Evolutionary conservation across 2,888 invertebrate species (phyloP).

Genomic region (Drosophila mulleri): DNA sequence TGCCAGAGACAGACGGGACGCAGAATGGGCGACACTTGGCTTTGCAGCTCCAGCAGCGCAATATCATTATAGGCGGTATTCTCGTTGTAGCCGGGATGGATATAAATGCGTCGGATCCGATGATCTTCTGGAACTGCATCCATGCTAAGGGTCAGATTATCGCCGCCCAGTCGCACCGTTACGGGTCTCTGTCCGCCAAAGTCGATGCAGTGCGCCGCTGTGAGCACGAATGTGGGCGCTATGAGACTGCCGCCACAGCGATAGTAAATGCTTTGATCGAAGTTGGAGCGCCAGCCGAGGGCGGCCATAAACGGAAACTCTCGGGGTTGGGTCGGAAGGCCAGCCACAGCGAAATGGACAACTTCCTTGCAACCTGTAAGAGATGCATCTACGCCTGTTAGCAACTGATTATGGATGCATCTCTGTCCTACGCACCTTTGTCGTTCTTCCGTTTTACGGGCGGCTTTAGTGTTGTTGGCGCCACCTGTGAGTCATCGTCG

Average conservation of each 20-base stretch:
- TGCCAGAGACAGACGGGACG: constrained; percentile 86
- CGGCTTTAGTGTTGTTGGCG: too few species aligned
- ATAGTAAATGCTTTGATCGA: constrained; percentile 53
- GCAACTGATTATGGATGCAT: neutral
- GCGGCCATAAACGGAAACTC: constrained; percentile 72
- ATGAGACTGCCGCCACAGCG: constrained; percentile 78
- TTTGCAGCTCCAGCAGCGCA: constrained; percentile 87
- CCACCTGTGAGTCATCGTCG: too few species aligned
- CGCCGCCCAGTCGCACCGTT: constrained; percentile 71
- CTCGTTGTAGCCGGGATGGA: constrained; percentile 87
- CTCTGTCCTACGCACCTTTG: neutral
- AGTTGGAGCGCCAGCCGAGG: constrained; percentile 69
- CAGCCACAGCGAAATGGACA: constrained; percentile 19
- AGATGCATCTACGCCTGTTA: too few species aligned
- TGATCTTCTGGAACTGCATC: constrained; percentile 30
- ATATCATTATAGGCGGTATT: constrained; percentile 88
- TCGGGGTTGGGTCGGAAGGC: constrained; percentile 32
- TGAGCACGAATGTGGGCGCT: constrained; percentile 65
- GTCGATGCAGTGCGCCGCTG: constrained; percentile 79
- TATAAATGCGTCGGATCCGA: constrained; percentile 63
- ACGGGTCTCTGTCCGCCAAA: constrained; percentile 53
- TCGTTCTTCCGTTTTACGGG: too few species aligned
- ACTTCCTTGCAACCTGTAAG: constrained; percentile 40
- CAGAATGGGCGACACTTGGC: neutral
- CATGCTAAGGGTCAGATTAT: constrained; percentile 60